Percentiles rank a stretch among this genome's conserved stretches.
Evolutionary conservation across 2,797 vertebrate genomes (phyloP).

Genomic region (Triplophysa yarkandensis): DNA sequence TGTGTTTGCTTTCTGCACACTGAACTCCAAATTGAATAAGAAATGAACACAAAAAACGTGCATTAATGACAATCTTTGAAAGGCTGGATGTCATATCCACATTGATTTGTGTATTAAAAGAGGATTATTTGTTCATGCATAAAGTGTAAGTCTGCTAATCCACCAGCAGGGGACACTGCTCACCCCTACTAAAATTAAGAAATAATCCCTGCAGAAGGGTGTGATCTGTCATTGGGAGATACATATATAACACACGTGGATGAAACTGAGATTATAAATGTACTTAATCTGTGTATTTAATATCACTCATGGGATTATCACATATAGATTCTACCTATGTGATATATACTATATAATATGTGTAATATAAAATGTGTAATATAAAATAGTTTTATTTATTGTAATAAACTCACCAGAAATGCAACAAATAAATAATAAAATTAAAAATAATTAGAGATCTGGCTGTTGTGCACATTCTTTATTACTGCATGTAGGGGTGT

Average conservation of each 20-base stretch:
- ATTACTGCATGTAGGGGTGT: not conserved
- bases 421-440: not conserved
- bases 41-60: too few relatives aligned
- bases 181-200: not conserved
- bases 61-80: not conserved
- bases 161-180: conserved; percentile 48
- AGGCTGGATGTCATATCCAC: not conserved
- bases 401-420: not conserved
- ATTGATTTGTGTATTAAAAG: not conserved
- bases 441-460: not conserved
- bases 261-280: too few relatives aligned
- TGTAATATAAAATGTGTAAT: too few relatives aligned
- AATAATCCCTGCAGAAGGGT: conserved; percentile 35
- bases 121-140: not conserved
- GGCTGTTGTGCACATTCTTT: not conserved
- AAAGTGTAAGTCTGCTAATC: not conserved
- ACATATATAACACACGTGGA: not conserved
- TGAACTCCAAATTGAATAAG: too few relatives aligned
- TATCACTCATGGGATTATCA: not conserved
- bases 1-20: not conserved
- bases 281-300: not conserved
- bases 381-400: not conserved
- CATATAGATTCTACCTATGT: not conserved
- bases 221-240: conserved; percentile 47
- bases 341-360: too few relatives aligned